phyloP scores from a whole-genome alignment of 2,888 invertebrate genomes.

The Pelosia muscerda region DNA sequence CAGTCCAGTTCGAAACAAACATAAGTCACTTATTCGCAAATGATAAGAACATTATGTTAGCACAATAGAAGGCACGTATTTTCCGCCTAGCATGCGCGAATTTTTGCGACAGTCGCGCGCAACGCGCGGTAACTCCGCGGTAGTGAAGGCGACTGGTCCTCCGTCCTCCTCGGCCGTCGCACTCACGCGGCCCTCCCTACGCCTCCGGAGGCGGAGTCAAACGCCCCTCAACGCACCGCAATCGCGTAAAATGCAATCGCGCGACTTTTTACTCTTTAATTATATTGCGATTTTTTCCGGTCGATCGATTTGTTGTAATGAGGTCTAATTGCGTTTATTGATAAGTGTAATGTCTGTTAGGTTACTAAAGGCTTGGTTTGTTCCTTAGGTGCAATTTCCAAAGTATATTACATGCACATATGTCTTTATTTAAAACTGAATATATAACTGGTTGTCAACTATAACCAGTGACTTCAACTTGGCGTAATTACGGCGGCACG shows the following conservation, averaged over 20 bases:
- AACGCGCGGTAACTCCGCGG: conserved; percentile 80
- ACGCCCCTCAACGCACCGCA: conserved; percentile 61
- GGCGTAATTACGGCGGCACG: conserved; percentile 41
- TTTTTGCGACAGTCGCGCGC: conserved; percentile 63
- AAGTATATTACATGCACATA: conserved; percentile 32
- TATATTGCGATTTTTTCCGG: conserved; percentile 64
- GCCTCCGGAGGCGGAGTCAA: conserved; percentile 73
- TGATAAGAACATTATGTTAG: conserved; percentile 26
- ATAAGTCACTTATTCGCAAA: conserved; percentile 33
- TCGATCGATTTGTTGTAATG: conserved; percentile 78
- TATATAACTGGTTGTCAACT: conserved; percentile 41
- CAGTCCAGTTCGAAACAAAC: conserved; percentile 38
- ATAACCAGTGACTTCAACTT: too few species aligned
- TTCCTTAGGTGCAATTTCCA: conserved; percentile 56
- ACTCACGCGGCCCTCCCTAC: conserved; percentile 78
- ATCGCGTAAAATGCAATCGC: conserved; percentile 51
- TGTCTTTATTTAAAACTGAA: conserved; percentile 31
- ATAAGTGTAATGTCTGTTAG: conserved; percentile 56
- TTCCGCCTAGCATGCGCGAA: conserved; percentile 54
- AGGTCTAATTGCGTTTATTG: conserved; percentile 80
- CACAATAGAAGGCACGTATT: conserved; percentile 44
- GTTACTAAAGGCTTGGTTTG: conserved; percentile 43
- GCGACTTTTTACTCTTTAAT: conserved; percentile 70
- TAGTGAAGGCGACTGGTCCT: conserved; percentile 80
- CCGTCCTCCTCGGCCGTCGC: conserved; percentile 72